Evolutionary conservation across 2,888 invertebrate species (phyloP).

Genomic region (Corythucha ciliata): DNA sequence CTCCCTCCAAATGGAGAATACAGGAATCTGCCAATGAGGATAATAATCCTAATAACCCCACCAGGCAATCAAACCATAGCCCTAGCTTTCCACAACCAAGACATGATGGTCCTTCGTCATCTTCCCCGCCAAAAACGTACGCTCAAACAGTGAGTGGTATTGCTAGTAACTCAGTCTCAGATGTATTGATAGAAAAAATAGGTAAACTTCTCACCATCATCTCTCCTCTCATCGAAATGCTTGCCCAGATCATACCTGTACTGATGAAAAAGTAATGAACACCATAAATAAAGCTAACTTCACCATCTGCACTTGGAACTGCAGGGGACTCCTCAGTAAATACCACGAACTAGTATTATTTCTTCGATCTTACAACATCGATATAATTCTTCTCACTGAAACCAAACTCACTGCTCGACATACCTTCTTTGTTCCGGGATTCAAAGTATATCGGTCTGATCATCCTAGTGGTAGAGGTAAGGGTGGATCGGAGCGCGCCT

Average conservation of each 20-base stretch:
- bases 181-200: too few relatives aligned
- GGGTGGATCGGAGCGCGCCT: too few relatives aligned
- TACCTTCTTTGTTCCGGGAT: not conserved
- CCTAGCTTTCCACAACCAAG: too few relatives aligned
- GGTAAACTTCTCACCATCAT: conserved; percentile 2
- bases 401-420: not conserved
- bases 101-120: too few relatives aligned
- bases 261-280: conserved; percentile 8
- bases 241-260: conserved; percentile 5
- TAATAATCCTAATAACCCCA: too few relatives aligned
- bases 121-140: too few relatives aligned
- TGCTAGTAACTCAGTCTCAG: too few relatives aligned
- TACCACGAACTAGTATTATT: not conserved
- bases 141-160: too few relatives aligned
- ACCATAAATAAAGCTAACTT: not conserved
- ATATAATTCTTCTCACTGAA: conserved; percentile 1
- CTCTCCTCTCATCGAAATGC: not conserved
- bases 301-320: conserved; percentile 3
- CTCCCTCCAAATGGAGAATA: too few relatives aligned
- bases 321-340: not conserved
- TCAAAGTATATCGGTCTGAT: not conserved
- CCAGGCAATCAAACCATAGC: too few relatives aligned
- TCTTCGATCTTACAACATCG: not conserved
- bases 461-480: too few relatives aligned
- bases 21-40: too few relatives aligned